phyloP scores from a whole-genome alignment of 2,113 vertebrate species.

The Tauraco erythrolophus region DNA sequence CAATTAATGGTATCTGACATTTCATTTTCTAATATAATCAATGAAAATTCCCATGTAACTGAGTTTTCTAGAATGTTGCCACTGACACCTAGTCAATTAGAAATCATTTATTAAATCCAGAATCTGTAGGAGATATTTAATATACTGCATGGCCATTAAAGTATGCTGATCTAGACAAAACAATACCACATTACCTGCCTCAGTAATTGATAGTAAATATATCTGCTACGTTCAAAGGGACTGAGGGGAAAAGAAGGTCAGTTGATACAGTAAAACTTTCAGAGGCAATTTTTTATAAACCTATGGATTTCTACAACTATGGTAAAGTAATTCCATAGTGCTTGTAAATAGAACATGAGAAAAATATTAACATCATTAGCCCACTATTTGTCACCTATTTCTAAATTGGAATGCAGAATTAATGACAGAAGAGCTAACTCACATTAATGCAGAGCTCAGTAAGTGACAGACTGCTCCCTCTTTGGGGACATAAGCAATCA shows the following conservation, averaged over 20 bases:
- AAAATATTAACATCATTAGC: neutral
- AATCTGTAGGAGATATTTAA: slow-evolving; percentile 50
- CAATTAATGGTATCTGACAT: slow-evolving; percentile 75
- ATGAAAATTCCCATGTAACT: slow-evolving; percentile 68
- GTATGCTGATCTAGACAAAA: slow-evolving; percentile 43
- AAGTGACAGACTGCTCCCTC: neutral
- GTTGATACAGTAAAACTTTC: neutral
- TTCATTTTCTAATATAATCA: slow-evolving; percentile 76
- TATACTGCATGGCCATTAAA: slow-evolving; percentile 34
- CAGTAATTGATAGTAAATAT: slow-evolving; percentile 22
- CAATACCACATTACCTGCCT: neutral
- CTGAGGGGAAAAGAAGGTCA: slow-evolving; percentile 40
- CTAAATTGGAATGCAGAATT: neutral
- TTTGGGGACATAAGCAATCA: neutral
- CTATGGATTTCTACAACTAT: neutral
- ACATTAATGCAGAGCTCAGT: neutral
- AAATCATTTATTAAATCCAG: slow-evolving; percentile 60
- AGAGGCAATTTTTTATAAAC: neutral
- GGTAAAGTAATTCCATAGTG: neutral
- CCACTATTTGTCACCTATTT: neutral
- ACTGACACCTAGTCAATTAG: slow-evolving; percentile 66
- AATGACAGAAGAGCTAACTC: neutral
- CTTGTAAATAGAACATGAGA: neutral
- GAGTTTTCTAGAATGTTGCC: slow-evolving; percentile 68
- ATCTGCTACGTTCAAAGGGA: neutral